Percentiles rank a stretch among this genome's conserved stretches.
Evolutionary conservation across 2,888 invertebrate genomes (phyloP).

Genomic region (Portevinia maculata): DNA sequence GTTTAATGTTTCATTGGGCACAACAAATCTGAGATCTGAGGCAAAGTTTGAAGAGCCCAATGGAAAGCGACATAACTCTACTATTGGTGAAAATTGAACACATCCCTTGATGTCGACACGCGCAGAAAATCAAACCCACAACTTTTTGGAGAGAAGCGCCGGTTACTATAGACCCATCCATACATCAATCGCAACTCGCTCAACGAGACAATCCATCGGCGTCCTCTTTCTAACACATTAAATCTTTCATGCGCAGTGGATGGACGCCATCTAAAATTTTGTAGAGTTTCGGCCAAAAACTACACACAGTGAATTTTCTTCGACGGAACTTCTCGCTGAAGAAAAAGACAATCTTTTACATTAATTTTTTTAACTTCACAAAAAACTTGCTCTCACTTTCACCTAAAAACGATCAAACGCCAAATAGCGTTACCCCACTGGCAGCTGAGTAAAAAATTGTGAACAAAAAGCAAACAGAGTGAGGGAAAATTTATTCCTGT

Average conservation of each 20-base stretch:
- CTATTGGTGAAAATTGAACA: conserved; percentile 14
- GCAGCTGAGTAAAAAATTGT: conserved; percentile 1
- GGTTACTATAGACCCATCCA: conserved; percentile 48
- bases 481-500: conserved; percentile 62
- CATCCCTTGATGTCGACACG: conserved; percentile 14
- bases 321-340: conserved; percentile 67
- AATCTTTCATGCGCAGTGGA: conserved; percentile 76
- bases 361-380: too few species aligned
- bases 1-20: too few species aligned
- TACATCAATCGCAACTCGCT: conserved; percentile 38
- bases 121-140: conserved; percentile 35
- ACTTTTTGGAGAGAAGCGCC: conserved; percentile 55
- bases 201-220: not conserved
- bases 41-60: too few species aligned
- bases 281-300: conserved; percentile 76
- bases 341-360: too few species aligned
- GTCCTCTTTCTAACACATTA: conserved; percentile 52
- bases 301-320: conserved; percentile 73
- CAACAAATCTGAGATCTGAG: too few species aligned
- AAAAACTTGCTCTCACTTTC: conserved; percentile 34
- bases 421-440: conserved; percentile 38
- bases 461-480: conserved; percentile 31
- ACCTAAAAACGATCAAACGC: conserved; percentile 37
- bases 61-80: too few species aligned
- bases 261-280: conserved; percentile 77